Percentiles rank a stretch among this genome's conserved stretches.
Evolutionary conservation across 2,888 invertebrate species (phyloP).

Genomic region (Hydropsyche betteni): DNA sequence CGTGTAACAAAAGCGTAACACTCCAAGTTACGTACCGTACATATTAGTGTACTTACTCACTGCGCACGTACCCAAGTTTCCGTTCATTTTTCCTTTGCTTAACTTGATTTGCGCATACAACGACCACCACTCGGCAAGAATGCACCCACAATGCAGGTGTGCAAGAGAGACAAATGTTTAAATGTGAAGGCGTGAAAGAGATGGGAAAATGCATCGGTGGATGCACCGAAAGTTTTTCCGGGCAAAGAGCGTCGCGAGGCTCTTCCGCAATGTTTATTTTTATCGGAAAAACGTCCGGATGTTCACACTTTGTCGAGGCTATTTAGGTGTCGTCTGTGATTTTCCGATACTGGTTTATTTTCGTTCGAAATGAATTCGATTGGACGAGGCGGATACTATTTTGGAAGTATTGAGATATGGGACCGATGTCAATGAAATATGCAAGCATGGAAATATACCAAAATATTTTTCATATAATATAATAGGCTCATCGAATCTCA

Average conservation of each 20-base stretch:
- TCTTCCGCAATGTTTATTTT: slow-evolving; percentile 8
- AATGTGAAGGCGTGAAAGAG: neutral
- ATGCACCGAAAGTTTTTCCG: slow-evolving; percentile 22
- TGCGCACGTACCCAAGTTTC: slow-evolving; percentile 39
- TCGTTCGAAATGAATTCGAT: too few relatives aligned
- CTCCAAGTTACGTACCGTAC: neutral
- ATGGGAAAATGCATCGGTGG: neutral
- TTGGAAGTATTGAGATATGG: too few relatives aligned
- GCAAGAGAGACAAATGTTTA: neutral
- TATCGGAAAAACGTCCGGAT: slow-evolving; percentile 1
- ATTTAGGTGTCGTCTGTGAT: too few relatives aligned
- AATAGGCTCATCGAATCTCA: too few relatives aligned
- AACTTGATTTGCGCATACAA: slow-evolving; percentile 46
- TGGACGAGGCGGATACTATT: too few relatives aligned
- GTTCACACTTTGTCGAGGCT: neutral
- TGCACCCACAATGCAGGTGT: neutral
- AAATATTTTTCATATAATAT: too few relatives aligned
- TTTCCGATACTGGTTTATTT: too few relatives aligned
- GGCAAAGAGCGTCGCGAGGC: slow-evolving; percentile 12
- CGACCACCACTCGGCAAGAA: neutral
- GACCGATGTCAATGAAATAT: too few relatives aligned
- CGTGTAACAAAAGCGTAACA: neutral
- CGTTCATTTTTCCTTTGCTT: slow-evolving; percentile 43
- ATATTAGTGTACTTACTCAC: neutral
- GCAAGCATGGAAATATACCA: too few relatives aligned